Evolutionary conservation across 2,797 vertebrate genomes (phyloP).

Genomic region (Chiloscyllium punctatum): DNA sequence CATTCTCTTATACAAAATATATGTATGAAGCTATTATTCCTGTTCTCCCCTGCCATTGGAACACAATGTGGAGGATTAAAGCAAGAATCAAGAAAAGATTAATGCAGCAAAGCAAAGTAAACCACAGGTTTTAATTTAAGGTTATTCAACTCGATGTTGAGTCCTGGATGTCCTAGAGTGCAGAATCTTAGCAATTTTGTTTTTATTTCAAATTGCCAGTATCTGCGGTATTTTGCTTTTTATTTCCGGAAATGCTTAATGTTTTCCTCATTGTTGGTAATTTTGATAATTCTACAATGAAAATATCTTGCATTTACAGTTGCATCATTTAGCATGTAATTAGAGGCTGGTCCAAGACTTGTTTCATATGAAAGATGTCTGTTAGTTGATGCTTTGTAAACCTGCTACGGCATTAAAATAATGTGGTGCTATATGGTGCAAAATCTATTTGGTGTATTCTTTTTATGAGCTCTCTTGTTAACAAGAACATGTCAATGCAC

Average conservation of each 20-base stretch:
- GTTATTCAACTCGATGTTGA: neutral
- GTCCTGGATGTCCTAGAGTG: neutral
- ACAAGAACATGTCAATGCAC: neutral
- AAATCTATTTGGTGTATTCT: neutral
- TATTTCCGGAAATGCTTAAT: neutral
- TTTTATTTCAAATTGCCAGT: neutral
- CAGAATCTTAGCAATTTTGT: neutral
- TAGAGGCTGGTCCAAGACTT: neutral
- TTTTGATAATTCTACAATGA: neutral
- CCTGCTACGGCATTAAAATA: neutral
- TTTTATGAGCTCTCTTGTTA: neutral
- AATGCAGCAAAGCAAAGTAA: neutral
- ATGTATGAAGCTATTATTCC: too few relatives aligned
- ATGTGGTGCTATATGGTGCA: neutral
- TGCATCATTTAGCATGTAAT: neutral
- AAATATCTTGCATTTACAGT: neutral
- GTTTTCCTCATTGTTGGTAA: neutral
- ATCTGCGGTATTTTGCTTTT: neutral
- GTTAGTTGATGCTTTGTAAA: neutral
- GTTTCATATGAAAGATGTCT: neutral
- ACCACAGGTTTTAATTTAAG: neutral
- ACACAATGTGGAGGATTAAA: neutral
- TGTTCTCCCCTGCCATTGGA: too few relatives aligned
- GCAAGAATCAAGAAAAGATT: neutral
- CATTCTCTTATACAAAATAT: too few relatives aligned